Conservation (phyloP, 2,888 invertebrate species). For the Pristionchus exspectatus region DNA sequence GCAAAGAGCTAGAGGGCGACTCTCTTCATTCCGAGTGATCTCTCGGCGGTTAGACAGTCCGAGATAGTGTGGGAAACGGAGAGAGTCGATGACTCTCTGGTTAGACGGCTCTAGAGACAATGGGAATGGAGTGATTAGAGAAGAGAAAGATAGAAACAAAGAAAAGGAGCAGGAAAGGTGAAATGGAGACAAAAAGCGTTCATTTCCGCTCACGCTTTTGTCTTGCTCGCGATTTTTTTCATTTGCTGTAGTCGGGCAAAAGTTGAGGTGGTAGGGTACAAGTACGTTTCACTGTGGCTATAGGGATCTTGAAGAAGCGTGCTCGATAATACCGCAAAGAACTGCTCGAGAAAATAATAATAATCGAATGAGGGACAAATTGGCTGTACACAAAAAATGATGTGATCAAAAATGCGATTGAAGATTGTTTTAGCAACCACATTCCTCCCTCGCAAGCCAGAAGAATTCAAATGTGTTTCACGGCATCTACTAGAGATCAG, state of each 20-base stretch:
- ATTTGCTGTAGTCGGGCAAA: neutral
- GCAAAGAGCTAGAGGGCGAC: neutral
- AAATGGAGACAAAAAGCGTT: constrained; percentile 10
- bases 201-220: neutral
- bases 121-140: constrained; percentile 43
- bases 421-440: too few relatives aligned
- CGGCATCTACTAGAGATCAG: neutral
- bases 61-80: neutral
- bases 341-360: too few relatives aligned
- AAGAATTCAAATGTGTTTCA: neutral
- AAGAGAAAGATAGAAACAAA: neutral
- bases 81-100: neutral
- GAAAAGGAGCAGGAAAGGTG: neutral
- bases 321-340: too few relatives aligned
- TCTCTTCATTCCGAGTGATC: neutral
- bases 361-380: too few relatives aligned
- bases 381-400: too few relatives aligned
- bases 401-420: too few relatives aligned
- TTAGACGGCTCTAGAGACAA: constrained; percentile 41
- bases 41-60: neutral
- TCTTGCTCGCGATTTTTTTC: neutral
- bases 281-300: neutral
- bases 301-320: neutral
- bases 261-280: neutral
- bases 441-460: too few relatives aligned